Evolutionary conservation across 2,888 invertebrate species (phyloP), one percentile per base, ranked within the genome.

Genomic region (Saturnia pavonia): DNA sequence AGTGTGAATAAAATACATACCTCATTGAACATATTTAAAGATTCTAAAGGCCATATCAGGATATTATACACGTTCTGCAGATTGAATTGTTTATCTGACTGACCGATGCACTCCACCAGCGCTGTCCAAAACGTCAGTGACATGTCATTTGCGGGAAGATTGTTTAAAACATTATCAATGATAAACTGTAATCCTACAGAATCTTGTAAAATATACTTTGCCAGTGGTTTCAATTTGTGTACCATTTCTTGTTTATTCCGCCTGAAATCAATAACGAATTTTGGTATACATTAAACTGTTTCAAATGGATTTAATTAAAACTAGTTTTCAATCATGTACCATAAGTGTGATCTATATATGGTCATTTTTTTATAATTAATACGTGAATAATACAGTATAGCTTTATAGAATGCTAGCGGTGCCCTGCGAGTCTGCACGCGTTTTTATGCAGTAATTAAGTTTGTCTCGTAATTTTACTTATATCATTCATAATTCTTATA

Each of bases 31-130:
- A 68, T 42, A 11, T 79, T 71, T 48, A 84, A 69, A 25, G 77
- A 69, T 69, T 84, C 77, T 42, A 93, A 76, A 1, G 92, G 93
- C 90, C 91, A 91, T 12, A 85, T 25, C 12, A 92, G 70, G 27
- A 87, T 73, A 60, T 78, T 75, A 27, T 70, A 71, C 66, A 86
- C 69, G 51, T 74, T 75, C 16, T 78, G 71, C 34, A 73, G 45
- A 68, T 73, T 76, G 0, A 75, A 69, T 40, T 78, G 72, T 57
- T 71, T 72, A 27, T 79, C 71, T 1, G 75, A 73, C 73, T 81
- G 76, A 72, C 74, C 76, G 9, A 88, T 71, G 14, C 82, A 76
- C 60, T 88, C 83, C 0, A 83, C 80, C 16, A 92, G 71, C 1
- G 87, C 84, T 1, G 84, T 85, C 92, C 93, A 92, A 7, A 91